Percentiles rank a stretch among this genome's conserved stretches.
Evolutionary conservation across 2,888 invertebrate genomes (phyloP).

Genomic region (Micoletzkya japonica): DNA sequence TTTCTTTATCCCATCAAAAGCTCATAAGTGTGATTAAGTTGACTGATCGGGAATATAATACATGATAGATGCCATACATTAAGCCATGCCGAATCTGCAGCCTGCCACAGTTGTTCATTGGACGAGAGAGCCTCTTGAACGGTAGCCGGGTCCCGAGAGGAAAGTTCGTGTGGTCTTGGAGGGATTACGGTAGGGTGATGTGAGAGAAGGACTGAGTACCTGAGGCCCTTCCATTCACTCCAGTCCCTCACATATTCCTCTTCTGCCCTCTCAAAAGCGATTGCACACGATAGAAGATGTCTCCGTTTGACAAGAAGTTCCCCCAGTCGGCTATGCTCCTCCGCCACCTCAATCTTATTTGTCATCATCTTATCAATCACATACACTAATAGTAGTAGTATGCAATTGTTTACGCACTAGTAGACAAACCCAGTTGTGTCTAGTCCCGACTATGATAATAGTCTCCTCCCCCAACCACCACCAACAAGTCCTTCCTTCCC

Average conservation of each 20-base stretch:
- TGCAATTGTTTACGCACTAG: too few relatives aligned
- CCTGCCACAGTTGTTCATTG: constrained; percentile 5
- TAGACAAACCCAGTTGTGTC: too few relatives aligned
- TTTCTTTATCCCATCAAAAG: not conserved
- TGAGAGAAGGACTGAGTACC: too few relatives aligned
- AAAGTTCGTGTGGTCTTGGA: too few relatives aligned
- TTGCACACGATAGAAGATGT: not conserved
- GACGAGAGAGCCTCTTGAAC: too few relatives aligned
- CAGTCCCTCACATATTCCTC: not conserved
- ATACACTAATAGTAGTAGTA: too few relatives aligned
- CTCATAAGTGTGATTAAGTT: not conserved
- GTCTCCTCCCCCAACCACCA: not conserved
- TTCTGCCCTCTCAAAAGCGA: constrained; percentile 16
- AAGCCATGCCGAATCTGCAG: constrained; percentile 7
- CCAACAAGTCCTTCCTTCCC: not conserved
- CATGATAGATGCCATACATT: not conserved
- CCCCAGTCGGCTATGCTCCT: constrained; percentile 4
- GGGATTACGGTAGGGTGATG: too few relatives aligned
- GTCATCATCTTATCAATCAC: not conserved
- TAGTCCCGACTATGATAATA: not conserved
- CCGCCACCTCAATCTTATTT: not conserved
- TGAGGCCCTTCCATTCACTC: constrained; percentile 11
- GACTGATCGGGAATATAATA: not conserved
- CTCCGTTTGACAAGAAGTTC: constrained; percentile 15
- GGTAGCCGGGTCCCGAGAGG: too few relatives aligned